phyloP scores from a whole-genome alignment of 2,113 vertebrate genomes.

The Paramisgurnus dabryanus region DNA sequence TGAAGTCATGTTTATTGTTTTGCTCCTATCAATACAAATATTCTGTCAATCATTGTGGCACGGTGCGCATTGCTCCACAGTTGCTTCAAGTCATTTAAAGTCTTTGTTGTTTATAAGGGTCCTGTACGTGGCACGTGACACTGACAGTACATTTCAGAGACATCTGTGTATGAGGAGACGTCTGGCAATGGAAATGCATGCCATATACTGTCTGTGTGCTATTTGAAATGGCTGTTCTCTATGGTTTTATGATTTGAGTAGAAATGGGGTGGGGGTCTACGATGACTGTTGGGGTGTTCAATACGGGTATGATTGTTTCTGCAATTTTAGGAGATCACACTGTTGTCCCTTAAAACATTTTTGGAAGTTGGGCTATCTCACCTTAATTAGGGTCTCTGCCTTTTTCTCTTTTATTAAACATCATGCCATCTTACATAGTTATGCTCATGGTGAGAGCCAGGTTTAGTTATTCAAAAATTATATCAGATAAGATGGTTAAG shows the following conservation, averaged over 20 bases:
- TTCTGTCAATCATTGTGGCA: neutral
- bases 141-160: neutral
- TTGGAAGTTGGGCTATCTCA: neutral
- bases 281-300: conserved; percentile 20
- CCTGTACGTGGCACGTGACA: conserved; percentile 8
- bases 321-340: conserved; percentile 13
- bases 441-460: no score
- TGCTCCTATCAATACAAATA: neutral
- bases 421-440: no score
- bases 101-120: neutral
- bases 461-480: no score
- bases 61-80: neutral
- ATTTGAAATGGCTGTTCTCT: conserved; percentile 24
- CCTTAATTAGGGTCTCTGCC: no score
- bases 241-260: conserved; percentile 20
- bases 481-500: no score
- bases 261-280: neutral
- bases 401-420: no score
- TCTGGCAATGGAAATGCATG: conserved; percentile 4
- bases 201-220: conserved; percentile 22
- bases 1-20: neutral
- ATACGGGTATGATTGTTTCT: neutral
- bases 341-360: no score
- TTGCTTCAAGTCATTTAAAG: neutral
- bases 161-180: neutral